Evolutionary conservation across 2,888 invertebrate species (phyloP).

Genomic region (Philopedon plagiatum): DNA sequence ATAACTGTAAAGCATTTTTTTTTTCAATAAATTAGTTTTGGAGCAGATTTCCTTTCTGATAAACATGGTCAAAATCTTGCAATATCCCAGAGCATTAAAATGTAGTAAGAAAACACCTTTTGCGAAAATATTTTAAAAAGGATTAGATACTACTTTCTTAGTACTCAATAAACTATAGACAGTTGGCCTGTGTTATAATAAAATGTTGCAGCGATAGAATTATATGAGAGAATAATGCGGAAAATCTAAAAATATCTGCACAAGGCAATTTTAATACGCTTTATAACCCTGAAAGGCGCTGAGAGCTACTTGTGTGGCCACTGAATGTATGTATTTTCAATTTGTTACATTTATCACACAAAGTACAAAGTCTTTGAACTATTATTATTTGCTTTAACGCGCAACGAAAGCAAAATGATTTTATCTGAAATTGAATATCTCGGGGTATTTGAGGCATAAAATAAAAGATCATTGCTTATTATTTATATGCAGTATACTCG

Average conservation of each 20-base stretch:
- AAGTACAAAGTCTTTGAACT: conserved; percentile 32
- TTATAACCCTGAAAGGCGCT: conserved; percentile 13
- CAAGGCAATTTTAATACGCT: conserved; percentile 14
- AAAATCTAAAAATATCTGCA: conserved; percentile 22
- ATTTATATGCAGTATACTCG: too few species aligned
- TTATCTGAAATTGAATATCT: conserved; percentile 23
- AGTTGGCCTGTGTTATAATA: not conserved
- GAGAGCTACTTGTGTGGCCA: conserved; percentile 27
- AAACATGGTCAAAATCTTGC: too few species aligned
- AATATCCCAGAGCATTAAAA: too few species aligned
- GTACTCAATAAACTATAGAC: not conserved
- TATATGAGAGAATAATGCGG: conserved; percentile 20
- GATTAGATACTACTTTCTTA: not conserved
- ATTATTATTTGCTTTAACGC: conserved; percentile 32
- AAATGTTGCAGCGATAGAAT: not conserved
- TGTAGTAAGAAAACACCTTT: too few species aligned
- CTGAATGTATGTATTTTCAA: conserved; percentile 27
- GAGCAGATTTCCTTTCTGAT: too few species aligned
- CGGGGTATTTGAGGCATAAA: conserved; percentile 1
- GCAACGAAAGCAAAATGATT: conserved; percentile 21
- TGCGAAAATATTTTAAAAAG: too few species aligned
- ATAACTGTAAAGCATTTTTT: too few species aligned
- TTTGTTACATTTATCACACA: conserved; percentile 32
- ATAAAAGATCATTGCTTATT: conserved; percentile 14
- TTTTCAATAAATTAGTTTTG: too few species aligned